A percentile compares a stretch with the other conserved stretches of the same genome.
These are phyloP conservation scores for Ganaspis sp. DNA, from an alignment of 1,140 invertebrate species.

Conservation along the genomic window DNA sequence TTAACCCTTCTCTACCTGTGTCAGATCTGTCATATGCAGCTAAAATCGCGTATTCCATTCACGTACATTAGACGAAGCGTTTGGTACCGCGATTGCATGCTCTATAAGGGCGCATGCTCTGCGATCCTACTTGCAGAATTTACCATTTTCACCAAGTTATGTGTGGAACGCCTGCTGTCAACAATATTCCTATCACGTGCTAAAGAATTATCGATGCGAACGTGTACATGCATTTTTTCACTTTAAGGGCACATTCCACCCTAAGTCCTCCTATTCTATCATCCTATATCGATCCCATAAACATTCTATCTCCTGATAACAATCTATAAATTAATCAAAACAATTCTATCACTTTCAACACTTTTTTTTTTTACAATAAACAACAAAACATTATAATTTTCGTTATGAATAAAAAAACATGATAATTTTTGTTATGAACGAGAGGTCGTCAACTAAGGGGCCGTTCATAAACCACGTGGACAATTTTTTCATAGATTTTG, in stretches of 20 bases:
- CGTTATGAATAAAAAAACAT: no score
- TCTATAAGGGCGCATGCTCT: slow-evolving; percentile 46
- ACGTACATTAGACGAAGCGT: slow-evolving; percentile 47
- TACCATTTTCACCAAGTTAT: slow-evolving; percentile 12
- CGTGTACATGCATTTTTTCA: slow-evolving; percentile 2
- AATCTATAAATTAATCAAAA: no score
- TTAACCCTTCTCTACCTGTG: slow-evolving; percentile 51
- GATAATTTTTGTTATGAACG: no score
- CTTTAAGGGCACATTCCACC: background rate
- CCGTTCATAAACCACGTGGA: no score
- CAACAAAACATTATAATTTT: no score
- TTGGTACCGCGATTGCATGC: slow-evolving; percentile 33
- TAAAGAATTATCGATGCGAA: slow-evolving; percentile 25
- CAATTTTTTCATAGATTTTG: no score
- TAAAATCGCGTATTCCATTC: slow-evolving; percentile 52
- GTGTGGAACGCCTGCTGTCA: background rate
- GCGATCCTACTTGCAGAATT: slow-evolving; percentile 39
- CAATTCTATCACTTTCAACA: no score
- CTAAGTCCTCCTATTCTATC: background rate
- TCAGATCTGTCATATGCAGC: slow-evolving; percentile 48
- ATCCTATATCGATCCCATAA: background rate
- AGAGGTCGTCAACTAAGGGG: no score
- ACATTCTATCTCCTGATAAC: no score
- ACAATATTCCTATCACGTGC: slow-evolving; percentile 25
- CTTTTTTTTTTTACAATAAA: no score